Percentiles rank a stretch among this genome's conserved stretches.
Evolutionary conservation across 2,888 invertebrate genomes (phyloP).

Genomic region (Exocentrus adspersus): DNA sequence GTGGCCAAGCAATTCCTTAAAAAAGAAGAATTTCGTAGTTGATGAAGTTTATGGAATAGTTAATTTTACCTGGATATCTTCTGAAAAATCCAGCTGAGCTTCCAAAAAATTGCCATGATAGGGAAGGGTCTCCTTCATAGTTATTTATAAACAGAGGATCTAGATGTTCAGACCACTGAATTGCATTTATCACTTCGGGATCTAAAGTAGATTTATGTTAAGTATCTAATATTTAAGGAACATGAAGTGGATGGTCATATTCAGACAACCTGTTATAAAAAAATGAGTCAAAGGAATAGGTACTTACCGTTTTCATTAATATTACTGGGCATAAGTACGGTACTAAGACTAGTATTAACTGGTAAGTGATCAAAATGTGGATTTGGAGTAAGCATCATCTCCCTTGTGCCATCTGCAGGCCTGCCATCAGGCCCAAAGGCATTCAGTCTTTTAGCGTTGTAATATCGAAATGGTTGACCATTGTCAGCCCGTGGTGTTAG

Average conservation of each 20-base stretch:
- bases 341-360: slow-evolving; percentile 85
- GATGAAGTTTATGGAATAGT: no score
- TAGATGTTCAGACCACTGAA: slow-evolving; percentile 94
- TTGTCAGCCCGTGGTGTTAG: slow-evolving; percentile 70
- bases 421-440: slow-evolving; percentile 81
- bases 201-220: slow-evolving; percentile 67
- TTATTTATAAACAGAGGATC: slow-evolving; percentile 91
- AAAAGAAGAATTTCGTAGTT: not conserved
- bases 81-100: slow-evolving; percentile 95
- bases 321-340: slow-evolving; percentile 87
- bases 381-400: slow-evolving; percentile 78
- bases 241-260: no score
- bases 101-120: slow-evolving; percentile 99
- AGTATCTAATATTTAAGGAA: no score
- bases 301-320: slow-evolving; percentile 75
- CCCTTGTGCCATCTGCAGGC: slow-evolving; percentile 74
- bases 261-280: no score
- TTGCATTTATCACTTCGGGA: slow-evolving; percentile 84
- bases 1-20: slow-evolving; percentile 84
- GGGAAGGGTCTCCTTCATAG: slow-evolving; percentile 87
- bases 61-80: slow-evolving; percentile 86
- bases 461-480: slow-evolving; percentile 70
- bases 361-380: slow-evolving; percentile 88
- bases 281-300: no score
- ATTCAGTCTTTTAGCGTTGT: slow-evolving; percentile 85